Base-by-base conservation (phyloP, 2,113 vertebrate species). In the Dromaius novaehollandiae region DNA sequence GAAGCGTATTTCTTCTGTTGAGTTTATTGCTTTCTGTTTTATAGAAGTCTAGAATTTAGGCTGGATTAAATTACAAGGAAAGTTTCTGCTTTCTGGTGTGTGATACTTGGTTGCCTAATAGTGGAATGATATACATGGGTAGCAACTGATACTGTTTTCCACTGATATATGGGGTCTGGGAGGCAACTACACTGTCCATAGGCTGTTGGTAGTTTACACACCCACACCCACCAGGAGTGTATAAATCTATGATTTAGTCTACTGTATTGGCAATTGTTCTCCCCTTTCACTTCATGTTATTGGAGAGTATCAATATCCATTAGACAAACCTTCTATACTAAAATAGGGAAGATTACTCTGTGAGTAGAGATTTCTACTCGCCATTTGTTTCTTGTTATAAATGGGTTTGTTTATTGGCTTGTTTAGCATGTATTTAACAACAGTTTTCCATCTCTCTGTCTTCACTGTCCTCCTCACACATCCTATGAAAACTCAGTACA, bases 241-340 rank as follows among this genome's bases (percentile, higher is more conserved):
- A 28, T 66, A 46, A 86, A 75, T 71, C 36, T 2, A 2, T 68
- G 28, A 42, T 32, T 88, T 77, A n/a, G 13, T 74, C 30, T 73
- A 3, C 17, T 22, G 0, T 40, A 6, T 64, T 71, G 32, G 42
- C 87, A 65, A 42, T 66, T 3, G 9, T 77, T 96, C 36, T 94
- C 51, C 20, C 56, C 12, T 7, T 70, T 94, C 11, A 10, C 40
- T 18, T 78, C 17, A n/a, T 75, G 82, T 22, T 80, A 30, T 53
- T 69, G 48, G 19, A 60, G 40, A 71, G 20, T 68, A 30, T 82
- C 85, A 5, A 30, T 7, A 28, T 63, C 6, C 3, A 0, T 91
- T 86, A 38, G 38, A 38, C 2, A 3, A 3, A 2, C 0, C 0
- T 55, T 70, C 46, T 38, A 4, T 74, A 34, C 50, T 78, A 30